A percentile compares a stretch with the other conserved stretches of the same genome.
phyloP scores from a whole-genome alignment of 1,140 invertebrate species.

The Colletes latitarsis region DNA sequence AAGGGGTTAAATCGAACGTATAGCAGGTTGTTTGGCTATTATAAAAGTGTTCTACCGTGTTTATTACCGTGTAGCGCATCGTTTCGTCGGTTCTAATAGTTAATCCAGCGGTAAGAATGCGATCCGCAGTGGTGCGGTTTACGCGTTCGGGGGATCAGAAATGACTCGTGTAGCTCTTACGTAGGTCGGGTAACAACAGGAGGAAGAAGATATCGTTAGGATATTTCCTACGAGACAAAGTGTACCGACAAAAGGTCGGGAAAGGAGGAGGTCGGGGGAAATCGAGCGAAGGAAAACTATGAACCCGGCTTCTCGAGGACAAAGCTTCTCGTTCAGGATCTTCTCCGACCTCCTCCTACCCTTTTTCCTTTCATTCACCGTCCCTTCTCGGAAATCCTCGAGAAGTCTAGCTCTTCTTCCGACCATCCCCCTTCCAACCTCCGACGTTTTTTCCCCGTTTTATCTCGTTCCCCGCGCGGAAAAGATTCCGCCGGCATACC shows the following conservation, averaged over 20 bases:
- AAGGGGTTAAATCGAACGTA: too few relatives aligned
- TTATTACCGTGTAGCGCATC: too few relatives aligned
- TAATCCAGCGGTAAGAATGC: slow-evolving; percentile 26
- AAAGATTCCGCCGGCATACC: slow-evolving; percentile 57
- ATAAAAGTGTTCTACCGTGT: too few relatives aligned
- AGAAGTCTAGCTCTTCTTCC: slow-evolving; percentile 62
- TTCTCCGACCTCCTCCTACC: slow-evolving; percentile 39
- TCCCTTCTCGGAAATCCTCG: slow-evolving; percentile 68
- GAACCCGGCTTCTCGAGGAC: slow-evolving; percentile 69
- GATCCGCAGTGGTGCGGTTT: not conserved
- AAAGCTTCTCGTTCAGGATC: slow-evolving; percentile 68
- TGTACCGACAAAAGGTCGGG: slow-evolving; percentile 50
- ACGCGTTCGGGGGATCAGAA: slow-evolving; percentile 22
- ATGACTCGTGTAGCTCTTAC: slow-evolving; percentile 45
- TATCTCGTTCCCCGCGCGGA: slow-evolving; percentile 35
- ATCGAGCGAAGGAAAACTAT: slow-evolving; percentile 72
- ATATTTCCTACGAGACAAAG: slow-evolving; percentile 67
- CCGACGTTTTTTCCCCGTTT: slow-evolving; percentile 21
- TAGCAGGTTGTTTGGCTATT: too few relatives aligned
- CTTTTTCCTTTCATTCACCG: slow-evolving; percentile 26
- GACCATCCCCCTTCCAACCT: not conserved
- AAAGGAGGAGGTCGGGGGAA: slow-evolving; percentile 49
- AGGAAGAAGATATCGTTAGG: slow-evolving; percentile 61
- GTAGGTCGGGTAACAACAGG: slow-evolving; percentile 23
- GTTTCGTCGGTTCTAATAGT: not conserved